Base-by-base conservation (phyloP, 2,113 vertebrate species). In the Leptobrachium ailaonicum region DNA sequence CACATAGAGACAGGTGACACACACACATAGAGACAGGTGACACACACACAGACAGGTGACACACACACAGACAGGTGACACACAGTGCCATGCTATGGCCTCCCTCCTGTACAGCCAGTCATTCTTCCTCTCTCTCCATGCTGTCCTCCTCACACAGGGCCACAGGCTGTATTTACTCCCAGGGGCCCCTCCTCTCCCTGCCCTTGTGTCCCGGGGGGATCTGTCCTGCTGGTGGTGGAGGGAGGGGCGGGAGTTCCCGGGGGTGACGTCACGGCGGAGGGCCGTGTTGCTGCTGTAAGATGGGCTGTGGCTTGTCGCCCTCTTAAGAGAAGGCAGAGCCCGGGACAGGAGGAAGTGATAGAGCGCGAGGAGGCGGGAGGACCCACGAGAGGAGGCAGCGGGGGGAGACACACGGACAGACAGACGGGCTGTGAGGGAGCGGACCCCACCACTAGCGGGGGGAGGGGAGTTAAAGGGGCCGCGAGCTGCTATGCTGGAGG, bases 311-410 rank as follows among this genome's bases (percentile, higher is more conserved):
- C 76, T 62, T 70, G 54, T 77, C 8, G 77, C 77, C 77, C 12
- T 68, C 66, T 79, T 79, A 79, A 79, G 77, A 72, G 45, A 79
- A 79, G 77, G 77, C 77, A 47, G 77, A 64, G 6, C 69, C 77
- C 64, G 2, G 43, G 47, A 66, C 44, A 80, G 8, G 77, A 80
- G 77, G 71, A 73, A 80, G 77, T 80, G 77, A 79, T 60, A 62
- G 76, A 69, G 44, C 20, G 66, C 43, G 58, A 60, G 9, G 72
- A 60, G 43, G 69, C 53, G 76, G 58, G 43, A 72, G 64, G 77
- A 79, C 32, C 47, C 44, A 70, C 71, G 70, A 72, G 9, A 73
- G 11, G 50, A 32, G 72, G 5, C 9, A n/a, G 47, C 3, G 20
- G 32, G 14, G 12, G 32, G 40, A 20, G 41, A 40, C 2, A 41